A percentile compares a stretch with the other conserved stretches of the same genome.
Conservation (phyloP, 2,888 invertebrate genomes). For the Scaptomyza reducta region DNA sequence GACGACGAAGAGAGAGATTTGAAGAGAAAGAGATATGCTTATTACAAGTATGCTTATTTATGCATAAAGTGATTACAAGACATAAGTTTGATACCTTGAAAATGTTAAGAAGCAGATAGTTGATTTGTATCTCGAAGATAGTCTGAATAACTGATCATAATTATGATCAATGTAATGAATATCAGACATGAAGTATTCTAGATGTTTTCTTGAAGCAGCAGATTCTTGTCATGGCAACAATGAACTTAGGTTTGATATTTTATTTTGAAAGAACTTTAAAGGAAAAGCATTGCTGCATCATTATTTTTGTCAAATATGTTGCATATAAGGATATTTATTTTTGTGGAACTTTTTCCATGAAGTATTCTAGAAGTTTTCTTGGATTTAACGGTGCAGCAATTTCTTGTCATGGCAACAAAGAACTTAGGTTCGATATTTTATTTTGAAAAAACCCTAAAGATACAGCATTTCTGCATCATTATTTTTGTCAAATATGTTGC, state of each 20-base stretch:
- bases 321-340: not conserved
- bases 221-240: not conserved
- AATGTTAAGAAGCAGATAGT: not conserved
- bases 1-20: not conserved
- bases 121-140: not conserved
- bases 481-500: not conserved
- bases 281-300: not conserved
- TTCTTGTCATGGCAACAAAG: not conserved
- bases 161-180: not conserved
- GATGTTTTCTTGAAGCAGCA: too few relatives aligned
- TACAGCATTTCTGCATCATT: not conserved
- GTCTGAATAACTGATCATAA: not conserved
- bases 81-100: slow-evolving; percentile 12
- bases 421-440: not conserved
- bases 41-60: not conserved
- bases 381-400: too few relatives aligned
- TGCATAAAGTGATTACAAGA: slow-evolving; percentile 30
- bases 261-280: too few relatives aligned
- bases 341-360: not conserved
- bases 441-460: not conserved
- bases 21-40: not conserved
- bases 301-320: not conserved
- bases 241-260: not conserved
- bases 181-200: not conserved
- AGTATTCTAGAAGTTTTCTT: not conserved